These are phyloP conservation scores for Aporophyla nigra DNA, from an alignment of 2,888 invertebrate genomes.

Conservation along the genomic window DNA sequence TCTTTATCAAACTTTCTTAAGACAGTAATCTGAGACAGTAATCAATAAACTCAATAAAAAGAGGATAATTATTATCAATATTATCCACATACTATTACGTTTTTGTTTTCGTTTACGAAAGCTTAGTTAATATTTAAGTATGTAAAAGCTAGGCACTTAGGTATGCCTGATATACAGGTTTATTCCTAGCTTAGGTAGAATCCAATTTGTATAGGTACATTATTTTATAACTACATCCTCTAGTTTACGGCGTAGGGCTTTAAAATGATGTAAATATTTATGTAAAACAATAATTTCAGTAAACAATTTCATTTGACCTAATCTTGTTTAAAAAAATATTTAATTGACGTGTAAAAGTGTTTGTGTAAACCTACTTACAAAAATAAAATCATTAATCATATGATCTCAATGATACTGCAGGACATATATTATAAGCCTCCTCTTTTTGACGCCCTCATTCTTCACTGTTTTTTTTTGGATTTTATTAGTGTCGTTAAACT, in stretches of 20 bases:
- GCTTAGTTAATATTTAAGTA: background rate
- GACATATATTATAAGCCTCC: background rate
- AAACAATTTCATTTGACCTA: background rate
- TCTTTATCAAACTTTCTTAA: too few species aligned
- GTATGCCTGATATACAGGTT: background rate
- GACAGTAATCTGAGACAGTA: too few species aligned
- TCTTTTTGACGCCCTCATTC: background rate
- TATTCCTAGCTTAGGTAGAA: background rate
- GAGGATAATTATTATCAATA: background rate
- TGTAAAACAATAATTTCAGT: background rate
- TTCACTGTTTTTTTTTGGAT: background rate
- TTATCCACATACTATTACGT: background rate
- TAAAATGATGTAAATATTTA: too few species aligned
- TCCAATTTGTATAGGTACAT: background rate
- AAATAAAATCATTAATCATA: background rate
- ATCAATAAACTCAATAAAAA: background rate
- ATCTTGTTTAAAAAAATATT: too few species aligned
- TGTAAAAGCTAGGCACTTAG: background rate
- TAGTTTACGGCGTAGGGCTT: background rate
- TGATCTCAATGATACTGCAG: background rate
- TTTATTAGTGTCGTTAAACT: conserved; percentile 8
- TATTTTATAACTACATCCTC: too few species aligned
- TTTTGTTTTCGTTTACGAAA: background rate
- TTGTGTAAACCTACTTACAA: too few species aligned
- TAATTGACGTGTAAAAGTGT: too few species aligned